phyloP scores from a whole-genome alignment of 2,113 vertebrate genomes.

The Plestiodon gilberti region DNA sequence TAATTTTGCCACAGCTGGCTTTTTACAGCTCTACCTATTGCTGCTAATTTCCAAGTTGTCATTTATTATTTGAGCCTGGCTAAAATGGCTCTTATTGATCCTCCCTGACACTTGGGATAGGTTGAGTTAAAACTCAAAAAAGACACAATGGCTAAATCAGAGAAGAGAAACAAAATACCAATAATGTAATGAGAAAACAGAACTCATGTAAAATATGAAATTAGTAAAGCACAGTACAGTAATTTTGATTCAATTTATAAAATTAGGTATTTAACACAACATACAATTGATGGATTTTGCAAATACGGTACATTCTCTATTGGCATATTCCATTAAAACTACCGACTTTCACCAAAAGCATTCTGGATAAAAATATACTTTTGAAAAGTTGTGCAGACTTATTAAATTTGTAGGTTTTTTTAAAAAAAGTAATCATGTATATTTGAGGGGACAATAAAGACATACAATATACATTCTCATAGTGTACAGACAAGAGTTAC shows the following conservation, averaged over 20 bases:
- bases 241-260: not conserved
- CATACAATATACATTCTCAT: not conserved
- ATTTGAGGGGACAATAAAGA: not conserved
- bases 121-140: not conserved
- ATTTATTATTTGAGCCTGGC: not conserved
- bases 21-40: not conserved
- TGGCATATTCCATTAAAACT: slow-evolving; percentile 17
- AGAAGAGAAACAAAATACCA: not conserved
- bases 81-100: not conserved
- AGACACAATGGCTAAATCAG: not conserved
- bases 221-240: not conserved
- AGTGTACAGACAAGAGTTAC: not conserved
- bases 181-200: not conserved
- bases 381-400: not conserved
- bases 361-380: slow-evolving; percentile 44
- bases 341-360: slow-evolving; percentile 41
- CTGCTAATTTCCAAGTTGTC: not conserved
- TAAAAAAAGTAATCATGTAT: slow-evolving; percentile 14
- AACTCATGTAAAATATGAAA: not conserved
- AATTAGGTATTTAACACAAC: not conserved
- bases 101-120: not conserved
- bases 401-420: slow-evolving; percentile 24
- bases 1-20: not conserved
- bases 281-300: slow-evolving; percentile 17
- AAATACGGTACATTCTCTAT: slow-evolving; percentile 36